These are phyloP conservation scores for Otocyon megalotis DNA, from an alignment of 2,113 vertebrate genomes.

Conservation along the genomic window DNA sequence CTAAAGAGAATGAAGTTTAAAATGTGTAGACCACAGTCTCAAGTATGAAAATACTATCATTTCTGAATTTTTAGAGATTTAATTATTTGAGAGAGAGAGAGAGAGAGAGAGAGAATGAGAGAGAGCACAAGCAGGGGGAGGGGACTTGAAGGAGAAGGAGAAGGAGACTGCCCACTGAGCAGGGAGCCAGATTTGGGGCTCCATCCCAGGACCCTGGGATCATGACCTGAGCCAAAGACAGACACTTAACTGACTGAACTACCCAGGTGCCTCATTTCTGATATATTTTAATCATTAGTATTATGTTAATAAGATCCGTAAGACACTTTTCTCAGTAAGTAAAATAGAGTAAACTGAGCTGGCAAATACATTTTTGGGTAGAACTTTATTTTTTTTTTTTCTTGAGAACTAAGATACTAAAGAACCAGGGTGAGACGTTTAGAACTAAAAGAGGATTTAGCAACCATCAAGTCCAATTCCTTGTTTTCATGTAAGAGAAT, in stretches of 20 bases:
- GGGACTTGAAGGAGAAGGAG: neutral
- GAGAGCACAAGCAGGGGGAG: neutral
- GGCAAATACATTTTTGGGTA: neutral
- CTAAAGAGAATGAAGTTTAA: neutral
- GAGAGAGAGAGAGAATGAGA: neutral
- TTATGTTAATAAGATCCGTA: neutral
- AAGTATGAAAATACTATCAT: neutral
- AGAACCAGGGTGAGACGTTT: constrained; percentile 2
- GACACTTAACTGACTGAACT: neutral
- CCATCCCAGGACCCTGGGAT: neutral
- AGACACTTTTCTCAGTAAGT: neutral
- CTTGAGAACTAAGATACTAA: constrained; percentile 6
- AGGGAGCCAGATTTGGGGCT: neutral
- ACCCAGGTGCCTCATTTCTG: neutral
- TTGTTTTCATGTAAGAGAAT: neutral
- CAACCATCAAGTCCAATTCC: neutral
- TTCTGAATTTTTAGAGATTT: neutral
- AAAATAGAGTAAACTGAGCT: neutral
- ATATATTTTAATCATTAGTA: neutral
- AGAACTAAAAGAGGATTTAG: neutral
- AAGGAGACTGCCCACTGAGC: neutral
- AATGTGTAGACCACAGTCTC: neutral
- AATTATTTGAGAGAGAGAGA: neutral
- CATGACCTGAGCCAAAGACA: neutral
- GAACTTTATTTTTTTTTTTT: neutral